A percentile compares a stretch with the other conserved stretches of the same genome.
phyloP scores from a whole-genome alignment of 2,113 vertebrate species.

The Megaleporinus macrocephalus region DNA sequence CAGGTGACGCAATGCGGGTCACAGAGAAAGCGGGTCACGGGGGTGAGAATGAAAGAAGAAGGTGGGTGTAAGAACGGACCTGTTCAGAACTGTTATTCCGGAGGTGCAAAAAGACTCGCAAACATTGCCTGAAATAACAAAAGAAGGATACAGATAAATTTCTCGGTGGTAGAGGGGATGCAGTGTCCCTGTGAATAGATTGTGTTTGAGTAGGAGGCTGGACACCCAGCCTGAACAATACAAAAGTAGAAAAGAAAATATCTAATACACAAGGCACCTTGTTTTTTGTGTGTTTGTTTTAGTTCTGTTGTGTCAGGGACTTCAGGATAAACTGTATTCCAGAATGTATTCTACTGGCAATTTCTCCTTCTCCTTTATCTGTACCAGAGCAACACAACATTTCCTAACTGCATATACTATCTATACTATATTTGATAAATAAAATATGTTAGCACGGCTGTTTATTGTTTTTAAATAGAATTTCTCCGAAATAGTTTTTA shows the following conservation, averaged over 20 bases:
- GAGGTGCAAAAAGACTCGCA: conserved; percentile 5
- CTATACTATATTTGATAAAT: no score
- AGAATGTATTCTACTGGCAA: no score
- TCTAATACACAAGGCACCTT: background rate
- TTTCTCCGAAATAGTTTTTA: no score
- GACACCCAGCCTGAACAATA: background rate
- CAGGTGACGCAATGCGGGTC: background rate
- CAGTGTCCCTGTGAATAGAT: background rate
- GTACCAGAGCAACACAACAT: no score
- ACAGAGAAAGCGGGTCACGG: background rate
- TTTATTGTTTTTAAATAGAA: no score
- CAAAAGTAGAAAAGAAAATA: background rate
- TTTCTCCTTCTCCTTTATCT: no score
- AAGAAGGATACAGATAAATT: background rate
- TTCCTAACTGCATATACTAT: no score
- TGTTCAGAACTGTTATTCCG: conserved; percentile 3
- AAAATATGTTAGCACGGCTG: no score
- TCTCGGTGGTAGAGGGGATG: background rate
- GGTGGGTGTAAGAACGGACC: conserved; percentile 11
- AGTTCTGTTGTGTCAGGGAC: background rate
- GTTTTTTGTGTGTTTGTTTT: background rate
- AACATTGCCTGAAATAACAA: background rate
- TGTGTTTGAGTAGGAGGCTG: background rate
- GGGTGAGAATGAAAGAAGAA: conserved; percentile 19
- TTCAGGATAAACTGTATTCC: background rate